phyloP scores from a whole-genome alignment of 2,888 invertebrate species.

The Ophioninae sp. region DNA sequence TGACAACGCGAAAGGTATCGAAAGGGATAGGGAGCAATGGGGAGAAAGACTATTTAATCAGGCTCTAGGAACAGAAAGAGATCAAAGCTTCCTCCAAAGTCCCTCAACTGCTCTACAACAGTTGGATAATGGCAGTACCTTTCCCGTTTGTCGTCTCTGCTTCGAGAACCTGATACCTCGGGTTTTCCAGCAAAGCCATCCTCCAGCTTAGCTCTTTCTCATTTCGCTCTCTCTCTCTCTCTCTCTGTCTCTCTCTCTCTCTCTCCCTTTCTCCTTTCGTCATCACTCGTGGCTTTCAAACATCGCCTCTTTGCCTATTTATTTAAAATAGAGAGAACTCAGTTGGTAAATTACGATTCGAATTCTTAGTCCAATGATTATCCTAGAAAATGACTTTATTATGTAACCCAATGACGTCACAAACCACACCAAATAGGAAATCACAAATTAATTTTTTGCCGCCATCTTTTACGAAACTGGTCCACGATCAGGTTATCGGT shows the following conservation, averaged over 20 bases:
- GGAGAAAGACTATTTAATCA: conserved; percentile 41
- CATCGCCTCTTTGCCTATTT: too few species aligned
- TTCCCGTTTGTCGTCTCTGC: conserved; percentile 20
- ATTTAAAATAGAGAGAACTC: too few species aligned
- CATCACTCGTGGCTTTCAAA: conserved; percentile 18
- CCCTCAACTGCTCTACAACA: background rate
- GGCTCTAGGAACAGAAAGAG: conserved; percentile 19
- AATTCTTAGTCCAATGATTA: too few species aligned
- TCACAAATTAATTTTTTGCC: too few species aligned
- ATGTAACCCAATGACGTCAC: too few species aligned
- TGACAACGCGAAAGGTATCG: background rate
- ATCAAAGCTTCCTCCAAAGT: conserved; percentile 39
- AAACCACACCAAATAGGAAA: too few species aligned
- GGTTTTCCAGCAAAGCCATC: conserved; percentile 42
- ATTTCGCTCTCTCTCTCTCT: background rate
- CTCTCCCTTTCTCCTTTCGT: conserved; percentile 9
- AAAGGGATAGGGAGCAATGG: conserved; percentile 2
- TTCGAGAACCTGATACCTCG: conserved; percentile 40
- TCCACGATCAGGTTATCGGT: too few species aligned
- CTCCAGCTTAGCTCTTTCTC: conserved; percentile 22
- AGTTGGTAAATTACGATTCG: too few species aligned
- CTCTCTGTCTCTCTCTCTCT: conserved; percentile 15
- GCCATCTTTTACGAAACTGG: background rate
- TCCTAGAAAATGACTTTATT: too few species aligned
- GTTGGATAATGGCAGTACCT: conserved; percentile 36